Evolutionary conservation across 2,113 vertebrate genomes (phyloP).

Genomic region (Aphyosemion australe): DNA sequence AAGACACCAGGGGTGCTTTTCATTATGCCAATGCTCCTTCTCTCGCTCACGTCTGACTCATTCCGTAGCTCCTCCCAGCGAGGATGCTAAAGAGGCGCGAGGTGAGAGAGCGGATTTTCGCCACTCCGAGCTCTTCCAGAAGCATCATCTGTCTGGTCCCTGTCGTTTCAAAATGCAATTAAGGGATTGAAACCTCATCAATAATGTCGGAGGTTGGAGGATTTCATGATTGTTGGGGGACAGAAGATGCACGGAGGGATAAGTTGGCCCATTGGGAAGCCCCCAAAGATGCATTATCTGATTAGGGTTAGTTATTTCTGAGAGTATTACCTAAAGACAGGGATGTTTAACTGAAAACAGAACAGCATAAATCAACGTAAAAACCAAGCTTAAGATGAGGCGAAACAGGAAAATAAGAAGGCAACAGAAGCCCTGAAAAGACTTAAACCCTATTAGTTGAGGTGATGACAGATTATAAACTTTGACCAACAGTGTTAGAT

Average conservation of each 20-base stretch:
- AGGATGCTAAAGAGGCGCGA: neutral
- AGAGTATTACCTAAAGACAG: neutral
- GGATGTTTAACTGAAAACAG: neutral
- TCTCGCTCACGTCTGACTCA: neutral
- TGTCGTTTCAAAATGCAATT: neutral
- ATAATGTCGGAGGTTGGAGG: neutral
- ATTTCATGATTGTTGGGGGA: neutral
- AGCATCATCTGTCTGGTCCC: neutral
- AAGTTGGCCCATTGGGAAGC: neutral
- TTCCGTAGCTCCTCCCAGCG: neutral
- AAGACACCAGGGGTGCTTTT: slow-evolving; percentile 3
- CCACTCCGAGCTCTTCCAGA: neutral
- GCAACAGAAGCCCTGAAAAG: neutral
- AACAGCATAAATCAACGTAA: neutral
- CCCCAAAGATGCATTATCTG: neutral
- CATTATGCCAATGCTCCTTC: neutral
- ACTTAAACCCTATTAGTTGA: slow-evolving; percentile 44
- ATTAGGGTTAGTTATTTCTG: neutral
- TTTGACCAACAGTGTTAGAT: slow-evolving; percentile 62
- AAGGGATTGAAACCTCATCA: neutral
- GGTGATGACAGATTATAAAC: slow-evolving; percentile 64
- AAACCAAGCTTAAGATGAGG: slow-evolving; percentile 3
- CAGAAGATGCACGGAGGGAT: neutral
- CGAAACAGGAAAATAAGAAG: slow-evolving; percentile 10
- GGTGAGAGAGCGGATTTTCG: neutral